Evolutionary conservation across 2,888 invertebrate species (phyloP).

Genomic region (Callimorpha dominula): DNA sequence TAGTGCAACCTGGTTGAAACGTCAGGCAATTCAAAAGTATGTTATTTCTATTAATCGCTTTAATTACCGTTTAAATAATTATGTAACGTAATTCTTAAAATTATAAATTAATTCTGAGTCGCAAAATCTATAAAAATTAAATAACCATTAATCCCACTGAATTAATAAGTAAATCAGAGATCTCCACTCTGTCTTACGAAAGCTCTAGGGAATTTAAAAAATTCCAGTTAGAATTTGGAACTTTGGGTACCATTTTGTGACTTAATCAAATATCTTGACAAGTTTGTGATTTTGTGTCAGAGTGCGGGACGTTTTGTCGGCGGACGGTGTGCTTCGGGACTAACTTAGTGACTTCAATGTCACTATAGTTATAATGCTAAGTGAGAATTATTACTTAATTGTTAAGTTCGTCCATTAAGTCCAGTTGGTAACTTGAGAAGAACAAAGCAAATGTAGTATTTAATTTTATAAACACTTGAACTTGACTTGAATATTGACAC

Average conservation of each 20-base stretch:
- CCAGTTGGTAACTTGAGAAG: not conserved
- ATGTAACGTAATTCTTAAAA: slow-evolving; percentile 15
- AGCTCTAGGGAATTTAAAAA: slow-evolving; percentile 8
- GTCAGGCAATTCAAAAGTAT: too few species aligned
- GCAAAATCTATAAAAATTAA: slow-evolving; percentile 35
- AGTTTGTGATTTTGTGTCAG: not conserved
- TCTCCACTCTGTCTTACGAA: slow-evolving; percentile 21
- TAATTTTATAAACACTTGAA: not conserved
- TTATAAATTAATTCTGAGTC: slow-evolving; percentile 21
- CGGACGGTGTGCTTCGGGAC: not conserved
- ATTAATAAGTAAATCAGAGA: slow-evolving; percentile 41
- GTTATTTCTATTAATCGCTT: too few species aligned
- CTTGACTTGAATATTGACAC: not conserved
- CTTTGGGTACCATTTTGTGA: not conserved
- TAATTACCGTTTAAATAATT: slow-evolving; percentile 2
- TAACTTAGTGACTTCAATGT: slow-evolving; percentile 1
- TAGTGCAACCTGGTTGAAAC: too few species aligned
- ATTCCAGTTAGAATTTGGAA: not conserved
- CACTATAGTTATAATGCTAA: not conserved
- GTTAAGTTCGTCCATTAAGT: not conserved
- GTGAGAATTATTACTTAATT: not conserved
- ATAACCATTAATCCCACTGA: slow-evolving; percentile 35
- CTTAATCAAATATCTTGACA: slow-evolving; percentile 2
- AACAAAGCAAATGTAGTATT: not conserved
- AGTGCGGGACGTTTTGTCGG: not conserved